Conservation (phyloP, 2,888 invertebrate genomes). For the Erynnis tages region DNA sequence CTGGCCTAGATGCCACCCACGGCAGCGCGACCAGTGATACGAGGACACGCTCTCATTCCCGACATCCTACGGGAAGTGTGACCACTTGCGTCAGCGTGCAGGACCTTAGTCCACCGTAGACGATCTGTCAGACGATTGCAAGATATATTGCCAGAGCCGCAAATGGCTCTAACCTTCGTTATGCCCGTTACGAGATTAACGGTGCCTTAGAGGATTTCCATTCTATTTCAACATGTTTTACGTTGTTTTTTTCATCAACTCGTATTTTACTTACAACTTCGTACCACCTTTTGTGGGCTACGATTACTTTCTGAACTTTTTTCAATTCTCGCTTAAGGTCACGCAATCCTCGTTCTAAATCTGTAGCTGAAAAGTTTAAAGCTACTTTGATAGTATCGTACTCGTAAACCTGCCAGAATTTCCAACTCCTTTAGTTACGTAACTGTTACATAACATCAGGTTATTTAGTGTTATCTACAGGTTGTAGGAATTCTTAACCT, state of each 20-base stretch:
- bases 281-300: background rate
- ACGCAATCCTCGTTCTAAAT: slow-evolving; percentile 26
- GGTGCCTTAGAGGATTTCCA: slow-evolving; percentile 4
- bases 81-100: slow-evolving; percentile 69
- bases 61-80: slow-evolving; percentile 77
- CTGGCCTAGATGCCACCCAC: slow-evolving; percentile 57
- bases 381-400: slow-evolving; percentile 20
- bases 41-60: slow-evolving; percentile 79
- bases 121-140: slow-evolving; percentile 64
- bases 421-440: slow-evolving; percentile 10
- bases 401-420: slow-evolving; percentile 17
- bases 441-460: slow-evolving; percentile 10
- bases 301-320: slow-evolving; percentile 1
- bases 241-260: background rate
- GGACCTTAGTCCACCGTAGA: slow-evolving; percentile 68
- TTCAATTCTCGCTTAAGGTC: slow-evolving; percentile 17
- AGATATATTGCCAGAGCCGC: slow-evolving; percentile 53
- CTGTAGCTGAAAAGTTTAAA: slow-evolving; percentile 19
- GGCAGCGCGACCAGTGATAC: slow-evolving; percentile 58
- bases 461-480: slow-evolving; percentile 9
- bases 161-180: slow-evolving; percentile 42
- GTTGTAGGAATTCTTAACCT: slow-evolving; percentile 1
- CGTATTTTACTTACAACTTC: background rate
- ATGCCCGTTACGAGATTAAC: slow-evolving; percentile 6
- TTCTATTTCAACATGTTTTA: background rate